phyloP scores from a whole-genome alignment of 2,888 invertebrate species.

The Neoscelio sp. region DNA sequence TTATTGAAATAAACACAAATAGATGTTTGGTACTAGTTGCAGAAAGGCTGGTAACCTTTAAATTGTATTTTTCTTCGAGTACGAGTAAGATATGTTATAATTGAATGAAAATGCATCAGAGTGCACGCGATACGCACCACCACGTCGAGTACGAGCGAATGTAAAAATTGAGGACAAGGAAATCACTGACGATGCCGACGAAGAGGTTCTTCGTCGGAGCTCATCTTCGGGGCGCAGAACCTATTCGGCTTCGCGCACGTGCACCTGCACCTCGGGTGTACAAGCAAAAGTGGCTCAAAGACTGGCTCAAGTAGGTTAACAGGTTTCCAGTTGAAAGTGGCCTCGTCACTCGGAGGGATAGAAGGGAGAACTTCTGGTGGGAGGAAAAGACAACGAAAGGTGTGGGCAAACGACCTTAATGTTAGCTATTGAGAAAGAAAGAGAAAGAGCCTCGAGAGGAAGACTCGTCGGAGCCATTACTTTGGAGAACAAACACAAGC shows the following conservation, averaged over 20 bases:
- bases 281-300: slow-evolving; percentile 75
- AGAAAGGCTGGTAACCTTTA: too few species aligned
- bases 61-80: too few species aligned
- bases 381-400: slow-evolving; percentile 67
- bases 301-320: slow-evolving; percentile 82
- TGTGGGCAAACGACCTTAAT: slow-evolving; percentile 69
- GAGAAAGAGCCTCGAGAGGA: slow-evolving; percentile 37
- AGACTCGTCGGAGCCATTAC: slow-evolving; percentile 7
- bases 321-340: slow-evolving; percentile 80
- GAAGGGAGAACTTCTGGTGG: slow-evolving; percentile 68
- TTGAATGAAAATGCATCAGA: neutral
- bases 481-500: slow-evolving; percentile 14
- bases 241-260: slow-evolving; percentile 61
- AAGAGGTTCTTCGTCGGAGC: slow-evolving; percentile 55
- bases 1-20: too few species aligned
- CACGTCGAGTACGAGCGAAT: neutral
- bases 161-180: slow-evolving; percentile 30
- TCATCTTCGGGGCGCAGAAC: slow-evolving; percentile 57
- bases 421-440: slow-evolving; percentile 52
- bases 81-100: too few species aligned
- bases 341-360: slow-evolving; percentile 71
- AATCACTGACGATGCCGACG: slow-evolving; percentile 42
- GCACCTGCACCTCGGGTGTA: slow-evolving; percentile 68
- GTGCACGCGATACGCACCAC: slow-evolving; percentile 13
- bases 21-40: too few species aligned